These are phyloP conservation scores for Stegodyphus dumicola DNA, from an alignment of 1,140 invertebrate genomes.

Conservation along the genomic window DNA sequence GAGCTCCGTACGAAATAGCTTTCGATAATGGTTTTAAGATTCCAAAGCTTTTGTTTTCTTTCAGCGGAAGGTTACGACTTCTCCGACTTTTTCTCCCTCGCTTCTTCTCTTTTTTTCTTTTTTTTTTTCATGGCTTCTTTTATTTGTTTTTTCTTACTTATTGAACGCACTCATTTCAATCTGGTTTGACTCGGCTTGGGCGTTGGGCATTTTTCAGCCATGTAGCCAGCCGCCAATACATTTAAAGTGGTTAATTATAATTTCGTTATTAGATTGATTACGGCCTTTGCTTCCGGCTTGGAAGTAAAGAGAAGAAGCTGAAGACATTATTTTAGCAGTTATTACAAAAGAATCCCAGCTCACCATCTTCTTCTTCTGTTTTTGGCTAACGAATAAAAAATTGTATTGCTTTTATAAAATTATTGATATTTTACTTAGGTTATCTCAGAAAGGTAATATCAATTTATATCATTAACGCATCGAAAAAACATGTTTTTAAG, in stretches of 20 bases:
- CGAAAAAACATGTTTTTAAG: too few species aligned
- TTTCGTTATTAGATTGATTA: conserved; percentile 38
- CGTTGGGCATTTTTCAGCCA: conserved; percentile 12
- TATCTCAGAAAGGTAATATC: too few species aligned
- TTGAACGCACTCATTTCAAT: conserved; percentile 8
- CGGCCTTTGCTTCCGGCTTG: neutral
- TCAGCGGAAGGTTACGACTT: conserved; percentile 28
- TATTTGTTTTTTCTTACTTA: conserved; percentile 27
- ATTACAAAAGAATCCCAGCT: too few species aligned
- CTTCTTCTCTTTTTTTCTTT: neutral
- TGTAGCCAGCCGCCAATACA: conserved; percentile 19
- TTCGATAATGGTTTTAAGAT: conserved; percentile 49
- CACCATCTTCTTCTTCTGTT: too few species aligned
- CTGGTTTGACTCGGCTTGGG: conserved; percentile 29
- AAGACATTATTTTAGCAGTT: too few species aligned
- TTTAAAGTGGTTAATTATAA: conserved; percentile 54
- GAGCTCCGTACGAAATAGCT: conserved; percentile 21
- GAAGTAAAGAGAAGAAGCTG: too few species aligned
- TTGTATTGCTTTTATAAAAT: too few species aligned
- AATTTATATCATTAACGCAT: too few species aligned
- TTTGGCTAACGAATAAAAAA: too few species aligned
- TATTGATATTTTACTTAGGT: too few species aligned
- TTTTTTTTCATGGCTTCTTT: neutral
- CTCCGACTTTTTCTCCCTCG: neutral
- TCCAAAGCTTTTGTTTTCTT: conserved; percentile 24